Conservation (phyloP, 1,140 invertebrate species). For the Spodoptera frugiperda region DNA sequence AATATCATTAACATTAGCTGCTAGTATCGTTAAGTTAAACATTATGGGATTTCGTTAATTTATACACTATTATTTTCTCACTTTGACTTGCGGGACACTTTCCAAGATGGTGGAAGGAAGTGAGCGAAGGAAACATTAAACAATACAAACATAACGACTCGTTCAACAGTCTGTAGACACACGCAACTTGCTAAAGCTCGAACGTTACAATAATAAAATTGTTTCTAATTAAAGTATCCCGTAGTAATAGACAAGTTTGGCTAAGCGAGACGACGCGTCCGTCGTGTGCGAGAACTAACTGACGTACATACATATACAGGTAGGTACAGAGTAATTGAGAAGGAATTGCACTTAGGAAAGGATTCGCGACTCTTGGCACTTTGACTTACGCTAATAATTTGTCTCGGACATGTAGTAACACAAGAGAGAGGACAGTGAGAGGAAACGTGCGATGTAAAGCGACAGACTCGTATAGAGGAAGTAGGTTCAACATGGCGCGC, state of each 20-base stretch:
- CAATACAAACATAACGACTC: slow-evolving; percentile 26
- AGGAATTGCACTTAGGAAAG: slow-evolving; percentile 80
- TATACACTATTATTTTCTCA: slow-evolving; percentile 66
- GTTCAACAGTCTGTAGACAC: slow-evolving; percentile 8
- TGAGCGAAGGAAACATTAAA: slow-evolving; percentile 21
- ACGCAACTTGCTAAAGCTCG: slow-evolving; percentile 33
- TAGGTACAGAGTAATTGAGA: slow-evolving; percentile 74
- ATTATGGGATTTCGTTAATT: slow-evolving; percentile 55
- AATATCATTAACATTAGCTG: slow-evolving; percentile 69
- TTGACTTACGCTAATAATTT: slow-evolving; percentile 76
- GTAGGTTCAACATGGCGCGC: not conserved
- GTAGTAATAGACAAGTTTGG: slow-evolving; percentile 52
- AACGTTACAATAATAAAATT: slow-evolving; percentile 17
- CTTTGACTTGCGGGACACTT: slow-evolving; percentile 48
- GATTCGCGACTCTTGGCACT: slow-evolving; percentile 81
- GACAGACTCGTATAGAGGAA: slow-evolving; percentile 19
- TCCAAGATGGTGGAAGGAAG: slow-evolving; percentile 23
- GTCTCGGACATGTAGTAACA: slow-evolving; percentile 42
- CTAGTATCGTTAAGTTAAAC: slow-evolving; percentile 60
- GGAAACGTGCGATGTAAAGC: slow-evolving; percentile 31
- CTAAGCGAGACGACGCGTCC: slow-evolving; percentile 56
- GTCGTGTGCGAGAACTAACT: slow-evolving; percentile 36
- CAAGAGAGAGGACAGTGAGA: slow-evolving; percentile 39
- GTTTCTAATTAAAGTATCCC: slow-evolving; percentile 61
- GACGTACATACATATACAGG: slow-evolving; percentile 53